These are phyloP conservation scores for Heliconius ismenius DNA, from an alignment of 2,888 invertebrate species.

Conservation along the genomic window DNA sequence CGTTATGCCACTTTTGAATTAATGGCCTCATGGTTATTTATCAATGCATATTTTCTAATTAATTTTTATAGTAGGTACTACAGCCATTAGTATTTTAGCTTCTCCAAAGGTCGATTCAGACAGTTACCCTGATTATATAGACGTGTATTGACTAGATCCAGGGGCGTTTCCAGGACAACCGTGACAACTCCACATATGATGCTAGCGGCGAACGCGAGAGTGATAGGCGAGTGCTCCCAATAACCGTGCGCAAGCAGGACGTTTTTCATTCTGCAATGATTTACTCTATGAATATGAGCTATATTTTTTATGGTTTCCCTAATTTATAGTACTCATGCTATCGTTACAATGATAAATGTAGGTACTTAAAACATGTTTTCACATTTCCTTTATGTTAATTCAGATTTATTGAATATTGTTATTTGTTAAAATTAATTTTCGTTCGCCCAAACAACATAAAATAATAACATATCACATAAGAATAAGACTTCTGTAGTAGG, in stretches of 20 bases:
- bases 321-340: neutral
- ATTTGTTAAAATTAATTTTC: neutral
- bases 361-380: neutral
- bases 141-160: slow-evolving; percentile 92
- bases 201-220: slow-evolving; percentile 87
- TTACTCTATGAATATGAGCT: slow-evolving; percentile 21
- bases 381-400: neutral
- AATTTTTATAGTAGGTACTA: neutral
- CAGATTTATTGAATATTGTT: neutral
- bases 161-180: slow-evolving; percentile 90
- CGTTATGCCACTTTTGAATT: neutral
- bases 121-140: slow-evolving; percentile 91
- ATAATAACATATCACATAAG: too few species aligned
- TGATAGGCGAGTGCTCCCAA: slow-evolving; percentile 79
- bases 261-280: slow-evolving; percentile 68
- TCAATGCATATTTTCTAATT: neutral
- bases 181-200: slow-evolving; percentile 89
- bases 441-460: neutral
- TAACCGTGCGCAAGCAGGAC: slow-evolving; percentile 57
- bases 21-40: neutral
- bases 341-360: neutral
- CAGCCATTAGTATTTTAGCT: neutral
- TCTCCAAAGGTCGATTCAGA: slow-evolving; percentile 5
- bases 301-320: neutral
- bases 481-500: too few species aligned